Base-by-base conservation (phyloP, 2,113 vertebrate species). In the Meriones unguiculatus region DNA sequence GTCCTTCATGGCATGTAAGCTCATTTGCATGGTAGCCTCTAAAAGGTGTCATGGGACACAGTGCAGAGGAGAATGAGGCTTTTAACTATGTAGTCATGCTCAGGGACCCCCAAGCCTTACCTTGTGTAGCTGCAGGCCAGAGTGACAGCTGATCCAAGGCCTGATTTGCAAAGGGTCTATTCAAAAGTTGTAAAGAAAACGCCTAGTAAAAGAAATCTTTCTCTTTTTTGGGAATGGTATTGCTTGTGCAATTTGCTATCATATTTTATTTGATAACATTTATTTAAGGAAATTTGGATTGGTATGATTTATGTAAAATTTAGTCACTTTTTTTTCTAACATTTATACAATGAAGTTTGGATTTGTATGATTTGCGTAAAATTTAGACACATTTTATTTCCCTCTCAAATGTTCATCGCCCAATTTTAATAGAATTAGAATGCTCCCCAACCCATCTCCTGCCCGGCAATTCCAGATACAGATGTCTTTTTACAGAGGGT, bases 231-330 rank as follows among this genome's bases (percentile, higher is more conserved):
- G 30, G 35, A 50, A 57, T 87, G 88, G 50, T 59, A 64, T 96
- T 87, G n/a, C 32, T 76, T 96, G 85, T 81, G 41, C 84, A 92
- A 67, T 90, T 93, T 64, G 84, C 24, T 90, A 72, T 62, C 20
- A 7, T 93, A 25, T 90, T 88, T 93, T 86, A 87, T 62, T 92
- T 95, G 82, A 62, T 93, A 76, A 82, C 22, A 85, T 70, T 89
- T 89, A 89, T 20, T 59, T 73, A 41, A 73, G 22, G 17, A 77
- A 13, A 46, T 77, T 77, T 52, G 20, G 8, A 52, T 52, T 41
- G 93, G 9, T 77, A 72, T 67, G 41, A 14, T 69, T 94, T 96
- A 89, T 59, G 2, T 78, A 92, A 88, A 73, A 67, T 92, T 88
- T 91, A 82, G 28, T 69, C 69, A 13, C 0, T 91, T 77, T 95